Evolutionary conservation across 2,113 vertebrate species (phyloP), one percentile per base, ranked within the genome.

Genomic region (Labeo rohita): DNA sequence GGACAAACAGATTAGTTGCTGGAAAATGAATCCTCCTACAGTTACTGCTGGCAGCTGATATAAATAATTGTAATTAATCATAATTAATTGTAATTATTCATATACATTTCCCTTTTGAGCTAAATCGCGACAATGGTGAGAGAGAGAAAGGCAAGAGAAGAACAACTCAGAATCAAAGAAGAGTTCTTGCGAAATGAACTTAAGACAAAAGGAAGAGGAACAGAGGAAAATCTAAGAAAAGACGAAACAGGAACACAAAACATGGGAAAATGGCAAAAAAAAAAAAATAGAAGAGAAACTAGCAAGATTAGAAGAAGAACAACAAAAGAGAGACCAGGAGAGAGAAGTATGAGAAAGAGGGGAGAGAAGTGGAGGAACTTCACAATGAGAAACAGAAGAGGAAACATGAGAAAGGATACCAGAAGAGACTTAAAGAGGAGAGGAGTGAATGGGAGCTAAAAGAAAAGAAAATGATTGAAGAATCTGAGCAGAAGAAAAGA

Each of bases 361-460:
- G 15, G 15, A 72, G 36, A 10, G 68, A 72, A 72, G 43, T 72
- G 36, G 68, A 72, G 15, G 16, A 43, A 10, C 34, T 8, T 43
- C 68, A 72, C 7, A 43, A 72, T 28, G 28, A 28, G 28, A 18
- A 7, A 72, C 0, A 43, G 68, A 72, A 9, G 34, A 43, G 36
- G 21, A 36, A 72, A 72, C 8, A 43, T 4, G 68, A 72, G 36
- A 13, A 72, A 21, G 8, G 43, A 39, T 72, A 72, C 16, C 16
- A 45, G 6, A 18, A 72, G 39, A 45, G 3, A 18, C 36, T 72
- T 0, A 72, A 43, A 16, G 15, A 72, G 3, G 68, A 72, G 15
- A 16, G 68, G 15, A 72, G 36, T 72, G 68, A 72, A 72, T 72
- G 68, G 68, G 68, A 43, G 15, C 36, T 18, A 36, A 72, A 72